Base-by-base conservation (phyloP, 92 coral and sea anemone genomes). In the Epizoanthus rinbou region DNA sequence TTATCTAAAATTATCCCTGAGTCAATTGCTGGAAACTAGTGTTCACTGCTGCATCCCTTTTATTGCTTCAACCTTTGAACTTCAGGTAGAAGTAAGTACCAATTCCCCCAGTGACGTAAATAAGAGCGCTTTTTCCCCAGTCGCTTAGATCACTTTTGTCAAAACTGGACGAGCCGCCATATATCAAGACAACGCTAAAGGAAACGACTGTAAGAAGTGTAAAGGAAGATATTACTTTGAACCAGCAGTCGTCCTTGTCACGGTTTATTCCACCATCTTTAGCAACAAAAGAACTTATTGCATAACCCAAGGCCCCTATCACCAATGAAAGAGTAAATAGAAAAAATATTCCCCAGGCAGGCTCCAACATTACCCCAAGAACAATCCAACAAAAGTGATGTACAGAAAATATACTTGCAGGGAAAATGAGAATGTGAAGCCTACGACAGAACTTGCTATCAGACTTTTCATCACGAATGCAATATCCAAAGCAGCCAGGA, bases 261-360 rank as follows among this genome's bases (percentile, higher is more conserved):
- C 1, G 3, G 45, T 41, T 41, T 6, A 41, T 41, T 41, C 45
- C 45, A 6, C 45, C 45, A 41, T 41, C 8, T 41, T 41, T 6
- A 41, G 6, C 33, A 6, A n/a, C 31, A 64, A 64, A 3, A 17
- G 69, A 21, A 64, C 6, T 6, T 9, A 64, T 8, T 10, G 24
- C 19, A n/a, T 9, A n/a, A 7, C 22, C 69, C 19, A 24, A 9
- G 25, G 69, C 69, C 24, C 69, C 37, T 9, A 6, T 21, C 69
- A 64, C 1, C 35, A 64, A 64, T 4, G 13, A 64, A 64, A 9
- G 2, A 13, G 25, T 18, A 6, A 64, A 64, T 7, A 64, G 35
- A 11, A 64, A 24, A 64, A 64, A 64, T 1, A 64, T 64, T 64
- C 69, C 69, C 69, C 69, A 64, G 25, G 69, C 69, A 18, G 69